Evolutionary conservation across 1,140 invertebrate species (phyloP), one percentile per base, ranked within the genome.

Genomic region (Psix sp.): DNA sequence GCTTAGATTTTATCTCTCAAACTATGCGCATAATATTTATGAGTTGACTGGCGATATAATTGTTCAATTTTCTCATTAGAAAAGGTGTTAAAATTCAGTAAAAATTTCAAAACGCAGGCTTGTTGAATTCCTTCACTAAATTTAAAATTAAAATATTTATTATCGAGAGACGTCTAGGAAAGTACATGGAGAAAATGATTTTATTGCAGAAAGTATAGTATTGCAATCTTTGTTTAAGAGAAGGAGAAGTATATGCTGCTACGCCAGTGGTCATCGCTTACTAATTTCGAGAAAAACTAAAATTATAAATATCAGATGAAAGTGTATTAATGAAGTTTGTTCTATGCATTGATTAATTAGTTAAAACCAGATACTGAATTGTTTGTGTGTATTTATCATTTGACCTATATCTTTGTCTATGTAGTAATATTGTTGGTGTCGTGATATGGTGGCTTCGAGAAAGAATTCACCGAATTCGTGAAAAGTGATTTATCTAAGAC

Each of bases 341-440:
- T 54, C n/a, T 54, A 65, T 54, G 45, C 60, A 63, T 17, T 63
- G 13, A 54, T 54, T 65, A 52, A 63, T 63, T 63, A 52, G 46
- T 21, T 5, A 26, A 63, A 39, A 46, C 14, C 29, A 60, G n/a
- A n/a, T 24, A 45, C 43, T 33, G 11, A n/a, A 3, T 4, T 3
- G 13, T 48, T 42, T 42, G 17, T 5, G 1, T 9, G 29, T 35
- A 21, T 51, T 45, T 52, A 26, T 35, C 35, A 35, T 51, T 45
- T 17, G 48, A 45, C 48, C 48, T 15, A 63, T 24, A 52, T 52
- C 43, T 35, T 43, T 35, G 10, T 35, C 7, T 24, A 3, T 35
- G 33, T 35, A 35, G 33, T 13, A 11, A 10, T 11, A 29, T n/a
- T 29, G 7, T n/a, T 26, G 5, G n/a, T n/a, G n/a, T n/a, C n/a